phyloP scores from a whole-genome alignment of 2,888 invertebrate genomes.

The Neria commutata region DNA sequence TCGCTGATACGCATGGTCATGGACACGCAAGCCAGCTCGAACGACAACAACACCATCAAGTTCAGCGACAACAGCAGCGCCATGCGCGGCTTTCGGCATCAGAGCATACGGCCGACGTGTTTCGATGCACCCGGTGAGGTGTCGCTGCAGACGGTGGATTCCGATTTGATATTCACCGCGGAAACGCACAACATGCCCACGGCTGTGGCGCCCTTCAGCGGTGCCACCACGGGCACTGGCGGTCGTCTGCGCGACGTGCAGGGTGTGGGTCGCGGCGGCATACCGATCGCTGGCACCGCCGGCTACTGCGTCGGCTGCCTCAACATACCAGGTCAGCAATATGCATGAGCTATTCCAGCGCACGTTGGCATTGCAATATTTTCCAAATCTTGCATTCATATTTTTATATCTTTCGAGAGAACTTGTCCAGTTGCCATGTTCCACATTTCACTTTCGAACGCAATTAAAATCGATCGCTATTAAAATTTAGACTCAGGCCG shows the following conservation, averaged over 20 bases:
- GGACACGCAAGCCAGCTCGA: conserved; percentile 83
- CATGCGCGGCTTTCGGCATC: conserved; percentile 80
- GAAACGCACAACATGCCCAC: conserved; percentile 99
- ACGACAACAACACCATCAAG: conserved; percentile 94
- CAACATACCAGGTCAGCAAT: conserved; percentile 79
- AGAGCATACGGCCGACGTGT: conserved; percentile 71
- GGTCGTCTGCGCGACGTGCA: conserved; percentile 92
- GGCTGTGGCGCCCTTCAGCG: conserved; percentile 96
- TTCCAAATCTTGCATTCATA: neutral
- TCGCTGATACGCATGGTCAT: conserved; percentile 93
- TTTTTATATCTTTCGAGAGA: neutral
- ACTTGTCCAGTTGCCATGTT: neutral
- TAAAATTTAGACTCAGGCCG: too few species aligned
- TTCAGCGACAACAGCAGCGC: conserved; percentile 98
- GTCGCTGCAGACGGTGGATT: conserved; percentile 67
- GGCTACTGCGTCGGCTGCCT: conserved; percentile 96
- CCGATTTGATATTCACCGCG: conserved; percentile 95
- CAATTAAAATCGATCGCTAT: too few species aligned
- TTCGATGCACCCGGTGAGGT: conserved; percentile 68
- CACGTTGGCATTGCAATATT: too few species aligned
- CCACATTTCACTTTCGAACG: too few species aligned
- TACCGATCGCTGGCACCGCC: conserved; percentile 93
- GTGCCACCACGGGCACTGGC: conserved; percentile 97
- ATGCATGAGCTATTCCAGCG: too few species aligned
- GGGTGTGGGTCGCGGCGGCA: conserved; percentile 91